Evolutionary conservation across 2,888 invertebrate species (phyloP), one percentile per base, ranked within the genome.

Genomic region (Diarsia brunnea): DNA sequence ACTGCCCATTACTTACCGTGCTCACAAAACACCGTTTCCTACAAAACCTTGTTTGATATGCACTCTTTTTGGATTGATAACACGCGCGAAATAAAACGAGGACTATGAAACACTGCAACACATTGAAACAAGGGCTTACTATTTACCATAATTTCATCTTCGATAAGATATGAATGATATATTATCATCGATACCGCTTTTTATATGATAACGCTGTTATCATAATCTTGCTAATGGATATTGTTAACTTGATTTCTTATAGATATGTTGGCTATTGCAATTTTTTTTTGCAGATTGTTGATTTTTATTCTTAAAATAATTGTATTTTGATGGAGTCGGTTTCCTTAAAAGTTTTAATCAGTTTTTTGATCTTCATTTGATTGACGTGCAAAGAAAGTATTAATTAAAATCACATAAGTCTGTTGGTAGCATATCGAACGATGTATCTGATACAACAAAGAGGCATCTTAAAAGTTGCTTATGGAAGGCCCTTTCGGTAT

Each of bases 111-210:
- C 86, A 94, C 92, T 94, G 94, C 93, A 94, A 78, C 87, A 87
- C 84, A 82, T 81, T 80, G 78, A 76, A 75, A 73, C 77, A 77
- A 85, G 72, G 71, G 79, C 8, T 80, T 86, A 90, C 87, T 92
- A 93, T 93, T 94, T 93, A 94, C 94, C 92, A 92, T 94, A 93
- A 93, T 93, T 92, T 92, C 92, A 94, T 93, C 91, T 91, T 38
- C 71, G 93, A 94, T 94, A 92, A 93, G 93, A 93, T 93, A 89
- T 72, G 64, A 72, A 10, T 73, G 76, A 83, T 86, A 84, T 64
- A 78, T 55, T 87, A 87, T 88, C 88, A 67, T 66, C 53, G 70
- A 81, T 84, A 79, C 78, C 78, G 81, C 80, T 88, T 87, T 84
- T 86, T 75, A 88, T 82, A 79, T 69, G 87, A 87, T 87, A 84